Conservation (phyloP, 2,888 invertebrate species). For the Steromphala cineraria region DNA sequence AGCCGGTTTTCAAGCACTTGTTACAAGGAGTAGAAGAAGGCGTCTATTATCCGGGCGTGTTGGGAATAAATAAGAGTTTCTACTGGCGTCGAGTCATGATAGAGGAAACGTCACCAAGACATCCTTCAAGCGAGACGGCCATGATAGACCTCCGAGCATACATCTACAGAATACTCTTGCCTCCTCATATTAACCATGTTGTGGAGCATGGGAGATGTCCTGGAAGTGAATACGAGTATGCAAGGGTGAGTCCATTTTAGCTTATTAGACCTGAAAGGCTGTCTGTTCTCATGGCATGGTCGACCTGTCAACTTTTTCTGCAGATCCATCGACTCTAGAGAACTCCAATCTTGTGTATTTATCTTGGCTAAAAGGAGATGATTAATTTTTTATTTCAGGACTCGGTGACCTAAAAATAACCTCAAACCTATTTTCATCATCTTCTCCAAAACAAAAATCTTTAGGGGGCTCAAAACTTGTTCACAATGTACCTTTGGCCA, state of each 20-base stretch:
- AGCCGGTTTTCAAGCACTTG: conserved; percentile 13
- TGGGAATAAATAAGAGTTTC: conserved; percentile 66
- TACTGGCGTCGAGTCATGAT: conserved; percentile 69
- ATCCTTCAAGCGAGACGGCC: conserved; percentile 57
- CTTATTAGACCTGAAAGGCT: no score
- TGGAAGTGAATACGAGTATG: conserved; percentile 43
- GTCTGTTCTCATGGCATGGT: no score
- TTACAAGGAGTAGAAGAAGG: conserved; percentile 5
- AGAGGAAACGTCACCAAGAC: conserved; percentile 53
- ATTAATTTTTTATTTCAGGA: no score
- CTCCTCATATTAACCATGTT: conserved; percentile 53
- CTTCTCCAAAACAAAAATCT: no score
- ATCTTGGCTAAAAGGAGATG: no score
- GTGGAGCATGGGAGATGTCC: conserved; percentile 67
- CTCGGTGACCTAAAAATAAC: no score
- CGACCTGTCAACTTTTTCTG: no score
- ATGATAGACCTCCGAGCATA: conserved; percentile 57
- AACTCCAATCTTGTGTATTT: no score
- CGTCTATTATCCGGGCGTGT: conserved; percentile 43
- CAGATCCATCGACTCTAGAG: no score
- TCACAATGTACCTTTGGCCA: no score
- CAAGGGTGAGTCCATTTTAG: conserved; percentile 42
- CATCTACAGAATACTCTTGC: conserved; percentile 66
- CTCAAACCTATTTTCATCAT: no score
- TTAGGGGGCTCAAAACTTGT: no score